phyloP scores from a whole-genome alignment of 2,113 vertebrate genomes.

The Microtus ochrogaster region DNA sequence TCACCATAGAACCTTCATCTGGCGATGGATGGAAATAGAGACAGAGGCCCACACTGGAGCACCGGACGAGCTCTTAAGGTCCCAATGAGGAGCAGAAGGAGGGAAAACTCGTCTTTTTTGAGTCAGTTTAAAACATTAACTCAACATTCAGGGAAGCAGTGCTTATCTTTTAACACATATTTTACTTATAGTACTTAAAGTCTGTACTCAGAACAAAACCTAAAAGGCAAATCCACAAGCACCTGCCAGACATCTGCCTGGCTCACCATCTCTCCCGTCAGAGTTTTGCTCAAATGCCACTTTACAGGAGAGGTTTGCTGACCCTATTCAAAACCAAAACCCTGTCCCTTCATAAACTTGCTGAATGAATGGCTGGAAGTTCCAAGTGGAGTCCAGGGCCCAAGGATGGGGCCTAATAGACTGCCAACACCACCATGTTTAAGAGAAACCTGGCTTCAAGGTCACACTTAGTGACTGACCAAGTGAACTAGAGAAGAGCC shows the following conservation, averaged over 20 bases:
- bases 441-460: neutral
- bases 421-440: neutral
- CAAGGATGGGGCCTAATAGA: neutral
- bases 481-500: neutral
- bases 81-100: no score
- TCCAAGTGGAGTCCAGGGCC: neutral
- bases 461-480: neutral
- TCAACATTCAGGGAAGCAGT: neutral
- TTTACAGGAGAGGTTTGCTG: neutral
- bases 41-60: no score
- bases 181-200: slow-evolving; percentile 56
- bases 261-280: neutral
- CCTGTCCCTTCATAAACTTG: neutral
- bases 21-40: no score
- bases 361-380: neutral
- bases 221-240: neutral
- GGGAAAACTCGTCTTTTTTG: neutral
- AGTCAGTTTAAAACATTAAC: slow-evolving; percentile 50
- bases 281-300: neutral
- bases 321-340: neutral
- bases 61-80: no score
- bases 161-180: slow-evolving; percentile 31
- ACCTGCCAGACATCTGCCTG: neutral
- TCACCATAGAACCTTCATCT: no score
- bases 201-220: neutral